Base-by-base conservation (phyloP, 2,113 vertebrate genomes). In the Ochotona curzoniae region DNA sequence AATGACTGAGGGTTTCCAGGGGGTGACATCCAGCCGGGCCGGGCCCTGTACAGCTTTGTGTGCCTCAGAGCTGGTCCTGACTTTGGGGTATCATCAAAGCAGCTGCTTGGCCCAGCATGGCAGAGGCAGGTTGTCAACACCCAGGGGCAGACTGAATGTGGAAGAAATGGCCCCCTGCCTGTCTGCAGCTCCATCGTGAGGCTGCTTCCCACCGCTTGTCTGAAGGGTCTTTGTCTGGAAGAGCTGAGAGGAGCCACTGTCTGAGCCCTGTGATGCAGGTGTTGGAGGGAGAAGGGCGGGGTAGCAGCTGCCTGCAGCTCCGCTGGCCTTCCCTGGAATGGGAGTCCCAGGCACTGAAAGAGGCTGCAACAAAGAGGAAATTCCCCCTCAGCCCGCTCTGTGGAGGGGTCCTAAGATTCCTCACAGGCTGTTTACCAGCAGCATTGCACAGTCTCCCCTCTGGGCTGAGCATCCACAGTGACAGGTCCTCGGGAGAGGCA, bases 221-320 rank as follows among this genome's bases (percentile, higher is more conserved):
- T 38, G n/a, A 78, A 63, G 70, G 66, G 28, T 67, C 85, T 79
- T 57, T 89, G 95, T 93, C 92, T 87, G 57, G 38, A 30, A 14
- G 8, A n/a, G 71, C 79, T 86, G 89, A 75, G 92, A 88, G 88
- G 74, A 18, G 54, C 54, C 93, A 80, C 83, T 54, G 95, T 91
- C 90, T 92, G 92, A 25, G 12, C 97, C 97, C 96, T 87, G 96
- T 96, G 94, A 95, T 97, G 95, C 97, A 98, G 98, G 98, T 97
- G 91, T 0, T 88, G 32, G 71, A 60, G 88, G 0, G 5, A 83
- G 35, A 54, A 83, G 87, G 93, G 96, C 97, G 95, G 96, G 91
- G 91, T 89, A 74, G 90, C 90, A 20, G n/a, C 63, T 66, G 93
- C 89, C 87, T 85, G 93, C 91, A 93, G 94, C 97, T 98, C 91